Evolutionary conservation across 2,113 vertebrate genomes (phyloP), one percentile per base, ranked within the genome.

Genomic region (Carassius carassius): DNA sequence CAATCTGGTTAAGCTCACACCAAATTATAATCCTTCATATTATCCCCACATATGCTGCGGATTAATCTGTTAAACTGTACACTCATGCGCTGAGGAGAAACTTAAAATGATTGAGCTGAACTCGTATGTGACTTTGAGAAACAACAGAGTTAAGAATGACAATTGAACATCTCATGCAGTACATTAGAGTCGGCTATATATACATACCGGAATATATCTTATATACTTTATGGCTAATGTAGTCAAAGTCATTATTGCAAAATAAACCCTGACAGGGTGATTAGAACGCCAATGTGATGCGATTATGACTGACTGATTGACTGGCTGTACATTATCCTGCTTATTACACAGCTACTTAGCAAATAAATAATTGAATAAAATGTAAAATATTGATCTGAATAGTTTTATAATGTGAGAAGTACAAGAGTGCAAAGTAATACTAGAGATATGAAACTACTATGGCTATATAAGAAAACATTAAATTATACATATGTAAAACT

Each of bases 11-110:
- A n/a, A 78, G 2, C 29, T 56, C 37, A 72, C 69, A 47, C 21
- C 11, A 21, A 14, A 58, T 56, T 82, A 72, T n/a, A 82, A 82
- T 49, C 47, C 80, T 65, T 54, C 44, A 32, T 72, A 72, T 70
- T 54, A 82, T 5, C 32, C 44, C 72, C 54, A 82, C 67, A 73
- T 58, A 56, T 73, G 81, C 49, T 60, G 72, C 12, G n/a, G 37
- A 23, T 82, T 72, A 82, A 83, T 72, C 35, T 32, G 41, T 74
- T 62, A 83, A 56, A 37, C 49, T 65, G 25, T 82, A 8, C 81
- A 37, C 49, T 21, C 60, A 37, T 17, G 9, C 11, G 11, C 13
- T 16, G 6, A 51, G 49, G 49, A 75, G 73, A 75, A 54, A 10
- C 21, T 74, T 16, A 17, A 67, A 17, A 35, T 17, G 29, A 4